Evolutionary conservation across 2,113 vertebrate species (phyloP).

Genomic region (Callipepla californica): DNA sequence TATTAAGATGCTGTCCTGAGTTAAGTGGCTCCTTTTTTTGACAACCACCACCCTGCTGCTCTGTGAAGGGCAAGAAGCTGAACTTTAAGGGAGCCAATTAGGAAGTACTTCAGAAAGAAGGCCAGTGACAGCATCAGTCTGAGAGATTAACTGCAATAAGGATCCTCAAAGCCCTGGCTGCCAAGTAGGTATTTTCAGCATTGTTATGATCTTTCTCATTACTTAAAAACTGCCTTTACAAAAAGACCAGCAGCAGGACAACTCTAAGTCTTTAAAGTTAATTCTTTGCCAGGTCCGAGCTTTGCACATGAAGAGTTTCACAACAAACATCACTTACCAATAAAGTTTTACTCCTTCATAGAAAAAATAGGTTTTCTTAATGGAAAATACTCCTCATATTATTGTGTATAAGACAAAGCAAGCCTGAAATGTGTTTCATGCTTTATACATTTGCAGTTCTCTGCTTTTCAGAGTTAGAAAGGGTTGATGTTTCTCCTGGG

Average conservation of each 20-base stretch:
- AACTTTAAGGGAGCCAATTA: slow-evolving; percentile 45
- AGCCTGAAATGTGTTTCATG: neutral
- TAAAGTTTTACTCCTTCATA: neutral
- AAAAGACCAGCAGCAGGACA: neutral
- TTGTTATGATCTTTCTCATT: neutral
- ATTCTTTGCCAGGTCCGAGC: neutral
- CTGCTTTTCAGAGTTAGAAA: neutral
- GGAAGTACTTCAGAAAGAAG: neutral
- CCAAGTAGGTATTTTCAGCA: neutral
- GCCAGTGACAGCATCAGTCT: neutral
- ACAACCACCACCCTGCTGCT: neutral
- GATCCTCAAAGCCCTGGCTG: neutral
- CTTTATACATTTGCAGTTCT: neutral
- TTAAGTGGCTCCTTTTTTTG: neutral
- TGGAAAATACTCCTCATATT: neutral
- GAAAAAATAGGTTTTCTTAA: neutral
- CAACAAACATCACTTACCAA: neutral
- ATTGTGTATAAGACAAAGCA: neutral
- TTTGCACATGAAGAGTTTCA: neutral
- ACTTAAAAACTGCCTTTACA: neutral
- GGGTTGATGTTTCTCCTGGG: neutral
- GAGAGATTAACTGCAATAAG: slow-evolving; percentile 1
- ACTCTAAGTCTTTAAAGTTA: neutral
- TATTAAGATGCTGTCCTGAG: neutral
- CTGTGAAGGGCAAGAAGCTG: slow-evolving; percentile 17